Percentiles rank a stretch among this genome's conserved stretches.
Evolutionary conservation across 2,797 vertebrate species (phyloP).

Genomic region (Mionectes olivaceus): DNA sequence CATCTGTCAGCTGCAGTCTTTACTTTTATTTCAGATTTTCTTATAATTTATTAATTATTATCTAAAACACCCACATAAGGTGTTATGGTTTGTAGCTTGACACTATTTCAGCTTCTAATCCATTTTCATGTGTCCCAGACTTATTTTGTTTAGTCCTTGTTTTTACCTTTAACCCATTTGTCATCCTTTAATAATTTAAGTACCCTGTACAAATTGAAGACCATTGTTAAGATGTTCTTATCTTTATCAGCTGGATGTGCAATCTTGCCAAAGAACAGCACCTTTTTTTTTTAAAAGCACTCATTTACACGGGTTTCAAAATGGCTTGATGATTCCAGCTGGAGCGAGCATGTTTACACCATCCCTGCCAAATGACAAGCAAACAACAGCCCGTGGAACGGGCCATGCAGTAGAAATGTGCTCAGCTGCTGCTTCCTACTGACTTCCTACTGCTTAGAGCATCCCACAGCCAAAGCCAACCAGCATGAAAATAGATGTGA

Average conservation of each 20-base stretch:
- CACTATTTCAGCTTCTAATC: not conserved
- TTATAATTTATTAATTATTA: not conserved
- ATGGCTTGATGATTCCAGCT: not conserved
- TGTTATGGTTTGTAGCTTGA: not conserved
- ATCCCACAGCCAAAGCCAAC: not conserved
- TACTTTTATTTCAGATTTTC: not conserved
- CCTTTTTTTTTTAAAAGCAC: not conserved
- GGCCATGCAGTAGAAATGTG: not conserved
- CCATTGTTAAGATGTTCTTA: not conserved
- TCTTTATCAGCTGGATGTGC: not conserved
- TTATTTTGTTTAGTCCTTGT: not conserved
- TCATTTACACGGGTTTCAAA: not conserved
- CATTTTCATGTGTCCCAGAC: not conserved
- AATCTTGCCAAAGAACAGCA: not conserved
- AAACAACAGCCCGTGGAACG: not conserved
- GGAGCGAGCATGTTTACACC: not conserved
- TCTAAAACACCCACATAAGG: not conserved
- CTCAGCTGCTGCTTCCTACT: not conserved
- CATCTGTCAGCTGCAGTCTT: not conserved
- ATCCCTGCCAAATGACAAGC: not conserved
- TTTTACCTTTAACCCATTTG: not conserved
- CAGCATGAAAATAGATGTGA: not conserved
- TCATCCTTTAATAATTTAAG: not conserved
- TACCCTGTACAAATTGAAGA: not conserved
- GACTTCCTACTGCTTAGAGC: not conserved